Conservation (phyloP, 2,113 vertebrate genomes). For the Fulmarus glacialis region DNA sequence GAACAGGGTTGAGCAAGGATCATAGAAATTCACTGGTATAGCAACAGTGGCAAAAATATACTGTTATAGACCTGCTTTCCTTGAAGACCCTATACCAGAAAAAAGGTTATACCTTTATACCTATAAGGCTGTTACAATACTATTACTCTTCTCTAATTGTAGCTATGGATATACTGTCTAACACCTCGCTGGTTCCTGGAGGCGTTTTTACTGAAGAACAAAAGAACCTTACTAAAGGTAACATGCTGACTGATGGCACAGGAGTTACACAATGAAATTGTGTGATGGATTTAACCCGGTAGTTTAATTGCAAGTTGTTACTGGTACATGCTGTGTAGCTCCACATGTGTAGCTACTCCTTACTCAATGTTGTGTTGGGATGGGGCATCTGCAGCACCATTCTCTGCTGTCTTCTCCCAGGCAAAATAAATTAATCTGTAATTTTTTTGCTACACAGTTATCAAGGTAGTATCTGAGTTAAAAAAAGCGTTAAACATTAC, state of each 20-base stretch:
- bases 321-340: not conserved
- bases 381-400: not conserved
- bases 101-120: not conserved
- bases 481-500: not conserved
- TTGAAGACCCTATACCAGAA: not conserved
- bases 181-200: not conserved
- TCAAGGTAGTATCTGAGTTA: not conserved
- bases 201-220: not conserved
- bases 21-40: not conserved
- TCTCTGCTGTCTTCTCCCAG: not conserved
- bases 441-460: not conserved
- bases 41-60: not conserved
- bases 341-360: not conserved
- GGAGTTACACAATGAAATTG: not conserved
- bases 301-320: not conserved
- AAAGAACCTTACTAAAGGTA: not conserved
- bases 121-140: not conserved
- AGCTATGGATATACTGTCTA: not conserved
- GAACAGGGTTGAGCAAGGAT: not conserved
- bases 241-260: not conserved
- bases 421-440: not conserved
- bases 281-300: not conserved
- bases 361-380: not conserved
- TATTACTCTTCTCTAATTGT: not conserved
- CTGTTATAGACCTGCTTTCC: not conserved